A percentile compares a stretch with the other conserved stretches of the same genome.
Conservation (phyloP, 2,888 invertebrate genomes). For the Volucella bombylans region DNA sequence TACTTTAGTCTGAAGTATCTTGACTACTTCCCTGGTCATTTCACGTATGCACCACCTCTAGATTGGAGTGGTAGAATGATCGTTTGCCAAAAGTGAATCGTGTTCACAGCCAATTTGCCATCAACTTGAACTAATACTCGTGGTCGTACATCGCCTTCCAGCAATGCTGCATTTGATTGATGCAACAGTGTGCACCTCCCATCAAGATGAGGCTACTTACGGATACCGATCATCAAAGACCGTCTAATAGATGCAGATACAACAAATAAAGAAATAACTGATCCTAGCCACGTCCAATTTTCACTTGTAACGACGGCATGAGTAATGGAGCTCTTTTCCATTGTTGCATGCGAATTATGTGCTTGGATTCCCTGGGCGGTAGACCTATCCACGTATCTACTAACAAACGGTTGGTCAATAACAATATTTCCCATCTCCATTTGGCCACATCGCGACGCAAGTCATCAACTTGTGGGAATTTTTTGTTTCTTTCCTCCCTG, state of each 20-base stretch:
- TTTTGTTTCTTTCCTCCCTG: conserved; percentile 1
- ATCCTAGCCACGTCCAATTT: conserved; percentile 59
- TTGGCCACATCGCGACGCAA: conserved; percentile 33
- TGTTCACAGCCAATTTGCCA: conserved; percentile 34
- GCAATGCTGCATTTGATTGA: conserved; percentile 48
- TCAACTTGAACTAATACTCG: conserved; percentile 17
- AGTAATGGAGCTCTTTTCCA: conserved; percentile 30
- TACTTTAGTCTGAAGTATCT: conserved; percentile 2
- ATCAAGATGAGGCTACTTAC: conserved; percentile 38
- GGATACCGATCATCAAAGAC: conserved; percentile 13
- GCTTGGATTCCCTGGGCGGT: not conserved
- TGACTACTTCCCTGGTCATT: not conserved
- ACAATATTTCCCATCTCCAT: conserved; percentile 49
- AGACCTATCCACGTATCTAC: not conserved
- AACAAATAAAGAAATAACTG: conserved; percentile 39
- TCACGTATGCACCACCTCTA: no score
- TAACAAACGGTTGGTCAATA: conserved; percentile 4
- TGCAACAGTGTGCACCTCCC: conserved; percentile 50
- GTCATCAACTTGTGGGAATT: conserved; percentile 43
- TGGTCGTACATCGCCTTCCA: conserved; percentile 33
- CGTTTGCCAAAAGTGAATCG: conserved; percentile 50
- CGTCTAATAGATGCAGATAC: conserved; percentile 21
- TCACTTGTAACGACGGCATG: conserved; percentile 55
- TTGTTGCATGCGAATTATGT: not conserved
- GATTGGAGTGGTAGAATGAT: conserved; percentile 20